Evolutionary conservation across 2,113 vertebrate species (phyloP).

Genomic region (Caretta caretta): DNA sequence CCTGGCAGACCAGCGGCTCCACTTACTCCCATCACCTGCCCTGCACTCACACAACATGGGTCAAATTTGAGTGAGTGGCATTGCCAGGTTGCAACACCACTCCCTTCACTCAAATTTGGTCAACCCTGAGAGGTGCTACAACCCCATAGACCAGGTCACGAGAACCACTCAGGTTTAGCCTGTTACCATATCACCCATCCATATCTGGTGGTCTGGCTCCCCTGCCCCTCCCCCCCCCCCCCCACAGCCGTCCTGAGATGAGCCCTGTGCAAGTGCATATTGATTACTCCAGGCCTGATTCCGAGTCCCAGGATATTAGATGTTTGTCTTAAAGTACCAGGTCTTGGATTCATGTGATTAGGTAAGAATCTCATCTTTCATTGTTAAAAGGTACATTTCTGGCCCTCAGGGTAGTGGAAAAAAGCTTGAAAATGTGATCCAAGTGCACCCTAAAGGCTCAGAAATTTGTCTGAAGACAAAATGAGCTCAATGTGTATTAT

Average conservation of each 20-base stretch:
- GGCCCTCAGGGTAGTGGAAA: not conserved
- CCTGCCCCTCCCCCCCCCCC: too few species aligned
- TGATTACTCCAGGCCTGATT: not conserved
- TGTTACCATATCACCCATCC: not conserved
- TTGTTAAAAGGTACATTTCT: not conserved
- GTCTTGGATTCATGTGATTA: not conserved
- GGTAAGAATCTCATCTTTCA: not conserved
- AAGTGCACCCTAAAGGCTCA: too few species aligned
- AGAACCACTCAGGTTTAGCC: not conserved
- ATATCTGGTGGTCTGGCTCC: not conserved
- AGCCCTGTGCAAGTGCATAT: not conserved
- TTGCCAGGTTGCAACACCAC: not conserved
- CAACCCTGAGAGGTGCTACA: not conserved
- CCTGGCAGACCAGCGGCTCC: not conserved
- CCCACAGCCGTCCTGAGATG: not conserved
- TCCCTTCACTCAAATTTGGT: not conserved
- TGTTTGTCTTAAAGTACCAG: not conserved
- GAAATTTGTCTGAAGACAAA: not conserved
- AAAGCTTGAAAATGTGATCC: not conserved
- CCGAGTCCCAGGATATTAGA: not conserved
- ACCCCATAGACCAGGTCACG: not conserved
- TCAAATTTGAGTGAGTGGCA: not conserved
- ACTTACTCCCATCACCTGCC: not conserved
- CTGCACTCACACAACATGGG: not conserved
- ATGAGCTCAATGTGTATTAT: rapidly evolving